phyloP scores from a whole-genome alignment of 2,888 invertebrate genomes.

The Plagiodera versicolora region DNA sequence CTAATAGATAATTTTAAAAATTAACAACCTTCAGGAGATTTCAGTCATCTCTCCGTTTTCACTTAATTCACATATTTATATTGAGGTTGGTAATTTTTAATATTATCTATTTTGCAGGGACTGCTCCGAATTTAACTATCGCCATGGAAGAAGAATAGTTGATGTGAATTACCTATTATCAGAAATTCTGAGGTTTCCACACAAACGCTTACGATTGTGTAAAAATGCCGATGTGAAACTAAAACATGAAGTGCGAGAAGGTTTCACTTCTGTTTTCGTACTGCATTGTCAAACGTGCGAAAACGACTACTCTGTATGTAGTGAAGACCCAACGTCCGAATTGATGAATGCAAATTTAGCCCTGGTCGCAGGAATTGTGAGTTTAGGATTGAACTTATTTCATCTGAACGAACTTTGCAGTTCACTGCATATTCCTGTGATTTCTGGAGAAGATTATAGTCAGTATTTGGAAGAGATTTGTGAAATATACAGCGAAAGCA shows the following conservation, averaged over 20 bases:
- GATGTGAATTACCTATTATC: slow-evolving; percentile 37
- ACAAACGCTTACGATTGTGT: slow-evolving; percentile 33
- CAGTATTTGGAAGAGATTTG: slow-evolving; percentile 34
- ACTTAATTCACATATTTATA: neutral
- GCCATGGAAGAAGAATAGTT: slow-evolving; percentile 38
- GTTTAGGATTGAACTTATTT: slow-evolving; percentile 35
- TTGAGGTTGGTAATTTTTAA: slow-evolving; percentile 32
- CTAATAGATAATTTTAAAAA: slow-evolving; percentile 32
- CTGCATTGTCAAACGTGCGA: slow-evolving; percentile 33
- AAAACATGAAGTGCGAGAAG: slow-evolving; percentile 38
- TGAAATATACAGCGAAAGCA: slow-evolving; percentile 34
- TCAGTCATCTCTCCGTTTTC: neutral
- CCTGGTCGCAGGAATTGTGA: slow-evolving; percentile 36
- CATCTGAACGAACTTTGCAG: slow-evolving; percentile 39
- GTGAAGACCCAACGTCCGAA: slow-evolving; percentile 37
- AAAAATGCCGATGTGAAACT: slow-evolving; percentile 32
- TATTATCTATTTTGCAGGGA: slow-evolving; percentile 34
- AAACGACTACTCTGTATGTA: slow-evolving; percentile 34
- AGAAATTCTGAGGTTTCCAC: slow-evolving; percentile 35
- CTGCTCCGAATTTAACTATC: slow-evolving; percentile 33
- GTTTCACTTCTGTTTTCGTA: slow-evolving; percentile 35
- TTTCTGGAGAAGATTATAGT: slow-evolving; percentile 32
- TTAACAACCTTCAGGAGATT: slow-evolving; percentile 27
- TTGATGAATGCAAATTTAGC: slow-evolving; percentile 38
- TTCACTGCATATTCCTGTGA: slow-evolving; percentile 34